A percentile compares a stretch with the other conserved stretches of the same genome.
Evolutionary conservation across 2,888 invertebrate genomes (phyloP).

Genomic region (Tanytarsus gracilentus): DNA sequence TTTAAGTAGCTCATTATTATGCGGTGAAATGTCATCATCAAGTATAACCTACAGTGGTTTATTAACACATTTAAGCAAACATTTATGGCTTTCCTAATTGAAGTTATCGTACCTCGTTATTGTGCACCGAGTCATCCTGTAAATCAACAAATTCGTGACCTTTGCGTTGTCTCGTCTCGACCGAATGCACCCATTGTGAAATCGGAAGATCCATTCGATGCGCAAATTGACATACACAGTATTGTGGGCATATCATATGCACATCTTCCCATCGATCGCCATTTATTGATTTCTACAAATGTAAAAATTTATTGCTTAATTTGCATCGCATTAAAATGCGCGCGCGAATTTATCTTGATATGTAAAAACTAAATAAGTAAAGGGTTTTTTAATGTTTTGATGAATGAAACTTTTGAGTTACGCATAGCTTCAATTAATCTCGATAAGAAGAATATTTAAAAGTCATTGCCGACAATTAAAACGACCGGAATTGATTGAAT

Average conservation of each 20-base stretch:
- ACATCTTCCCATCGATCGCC: constrained; percentile 32
- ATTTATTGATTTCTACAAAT: background rate
- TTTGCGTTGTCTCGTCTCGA: constrained; percentile 31
- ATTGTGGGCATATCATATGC: constrained; percentile 43
- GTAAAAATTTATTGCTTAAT: background rate
- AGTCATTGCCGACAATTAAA: too few relatives aligned
- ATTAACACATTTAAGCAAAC: too few relatives aligned
- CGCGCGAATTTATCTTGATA: too few relatives aligned
- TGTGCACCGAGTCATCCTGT: background rate
- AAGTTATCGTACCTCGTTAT: constrained; percentile 9
- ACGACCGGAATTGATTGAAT: too few relatives aligned
- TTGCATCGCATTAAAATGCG: too few relatives aligned
- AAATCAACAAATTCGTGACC: constrained; percentile 1
- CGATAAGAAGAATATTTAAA: too few relatives aligned
- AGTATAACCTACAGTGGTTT: constrained; percentile 39
- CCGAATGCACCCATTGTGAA: constrained; percentile 45
- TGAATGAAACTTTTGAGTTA: too few relatives aligned
- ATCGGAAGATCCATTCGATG: constrained; percentile 49
- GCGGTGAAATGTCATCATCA: constrained; percentile 41
- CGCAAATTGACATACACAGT: constrained; percentile 49
- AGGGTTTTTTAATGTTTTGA: too few relatives aligned
- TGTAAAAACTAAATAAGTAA: too few relatives aligned
- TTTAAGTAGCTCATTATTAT: constrained; percentile 44
- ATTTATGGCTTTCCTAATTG: constrained; percentile 34
- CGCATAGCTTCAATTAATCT: too few relatives aligned